A percentile compares a stretch with the other conserved stretches of the same genome.
phyloP scores from a whole-genome alignment of 2,888 invertebrate genomes.

The Drosophila fulvimacula region DNA sequence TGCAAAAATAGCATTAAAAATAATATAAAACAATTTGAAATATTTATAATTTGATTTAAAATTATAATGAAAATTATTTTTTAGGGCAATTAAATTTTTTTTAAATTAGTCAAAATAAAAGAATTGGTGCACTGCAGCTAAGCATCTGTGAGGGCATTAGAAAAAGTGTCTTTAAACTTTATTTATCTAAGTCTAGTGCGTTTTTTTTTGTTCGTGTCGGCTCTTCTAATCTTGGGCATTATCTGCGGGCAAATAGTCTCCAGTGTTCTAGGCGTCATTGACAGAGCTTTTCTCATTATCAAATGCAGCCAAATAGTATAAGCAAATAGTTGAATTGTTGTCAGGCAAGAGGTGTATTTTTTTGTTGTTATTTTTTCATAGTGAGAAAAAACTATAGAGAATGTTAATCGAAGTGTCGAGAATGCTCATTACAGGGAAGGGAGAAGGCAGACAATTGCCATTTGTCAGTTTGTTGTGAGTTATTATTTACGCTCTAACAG shows the following conservation, averaged over 20 bases:
- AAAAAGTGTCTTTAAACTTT: neutral
- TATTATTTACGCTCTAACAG: slow-evolving; percentile 26
- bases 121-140: neutral
- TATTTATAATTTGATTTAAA: too few species aligned
- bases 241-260: slow-evolving; percentile 34
- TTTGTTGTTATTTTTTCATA: neutral
- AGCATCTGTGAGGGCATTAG: neutral
- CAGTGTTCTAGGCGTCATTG: slow-evolving; percentile 44
- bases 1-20: too few species aligned
- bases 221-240: slow-evolving; percentile 35
- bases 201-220: slow-evolving; percentile 15
- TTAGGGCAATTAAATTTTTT: too few species aligned
- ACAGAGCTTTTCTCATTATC: slow-evolving; percentile 52
- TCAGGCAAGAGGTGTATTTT: neutral
- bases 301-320: slow-evolving; percentile 39
- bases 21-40: too few species aligned
- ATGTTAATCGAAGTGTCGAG: slow-evolving; percentile 35
- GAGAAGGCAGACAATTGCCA: neutral
- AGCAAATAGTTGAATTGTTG: slow-evolving; percentile 50
- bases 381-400: neutral
- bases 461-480: slow-evolving; percentile 23
- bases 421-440: neutral
- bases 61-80: too few species aligned
- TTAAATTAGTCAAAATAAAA: too few species aligned
- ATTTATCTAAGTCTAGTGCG: neutral